phyloP scores from a whole-genome alignment of 2,888 invertebrate species.

The Dione vanillae region DNA sequence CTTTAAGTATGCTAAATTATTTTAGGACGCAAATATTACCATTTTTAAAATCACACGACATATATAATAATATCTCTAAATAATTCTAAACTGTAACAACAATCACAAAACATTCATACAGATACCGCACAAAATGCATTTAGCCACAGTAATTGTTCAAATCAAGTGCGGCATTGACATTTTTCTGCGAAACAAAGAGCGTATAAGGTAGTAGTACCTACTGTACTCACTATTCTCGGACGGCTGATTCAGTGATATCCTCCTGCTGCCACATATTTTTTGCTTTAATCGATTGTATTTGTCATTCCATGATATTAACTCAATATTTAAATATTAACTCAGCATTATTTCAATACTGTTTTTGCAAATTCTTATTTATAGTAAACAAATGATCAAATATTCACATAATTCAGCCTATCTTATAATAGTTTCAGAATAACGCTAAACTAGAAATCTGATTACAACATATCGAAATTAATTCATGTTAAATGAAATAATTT shows the following conservation, averaged over 20 bases:
- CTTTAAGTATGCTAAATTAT: too few species aligned
- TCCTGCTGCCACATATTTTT: conserved; percentile 37
- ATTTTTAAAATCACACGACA: too few species aligned
- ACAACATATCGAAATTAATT: neutral
- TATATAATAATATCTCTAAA: too few species aligned
- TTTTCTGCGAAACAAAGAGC: conserved; percentile 28
- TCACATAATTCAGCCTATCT: too few species aligned
- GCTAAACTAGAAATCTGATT: neutral
- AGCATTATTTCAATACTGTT: too few species aligned
- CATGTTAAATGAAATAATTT: neutral
- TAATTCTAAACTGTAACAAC: neutral
- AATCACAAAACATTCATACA: neutral
- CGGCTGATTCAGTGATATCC: conserved; percentile 28
- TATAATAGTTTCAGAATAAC: too few species aligned
- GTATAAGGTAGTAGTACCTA: conserved; percentile 10
- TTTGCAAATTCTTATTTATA: too few species aligned
- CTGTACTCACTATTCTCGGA: conserved; percentile 9
- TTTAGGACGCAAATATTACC: too few species aligned
- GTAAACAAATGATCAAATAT: too few species aligned
- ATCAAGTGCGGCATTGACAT: conserved; percentile 16
- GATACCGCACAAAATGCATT: conserved; percentile 12
- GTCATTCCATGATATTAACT: conserved; percentile 6
- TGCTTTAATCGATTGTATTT: conserved; percentile 33
- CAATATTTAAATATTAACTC: too few species aligned
- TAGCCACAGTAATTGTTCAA: conserved; percentile 6